Evolutionary conservation across 2,888 invertebrate genomes (phyloP).

Genomic region (Anaspis maculata): DNA sequence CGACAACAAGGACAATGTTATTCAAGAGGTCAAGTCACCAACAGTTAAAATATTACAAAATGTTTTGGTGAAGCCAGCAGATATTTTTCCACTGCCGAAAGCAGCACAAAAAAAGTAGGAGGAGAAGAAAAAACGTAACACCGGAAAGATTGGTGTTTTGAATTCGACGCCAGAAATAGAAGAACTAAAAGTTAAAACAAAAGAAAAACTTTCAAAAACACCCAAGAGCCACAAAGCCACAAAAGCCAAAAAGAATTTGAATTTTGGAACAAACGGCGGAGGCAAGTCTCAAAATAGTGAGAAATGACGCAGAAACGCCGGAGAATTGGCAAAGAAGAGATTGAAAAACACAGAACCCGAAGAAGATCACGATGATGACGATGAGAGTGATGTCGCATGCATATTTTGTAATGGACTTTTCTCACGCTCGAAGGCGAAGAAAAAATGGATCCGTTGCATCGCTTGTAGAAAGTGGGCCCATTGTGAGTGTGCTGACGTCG

Average conservation of each 20-base stretch:
- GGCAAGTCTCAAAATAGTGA: not conserved
- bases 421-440: constrained; percentile 2
- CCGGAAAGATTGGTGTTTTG: constrained; percentile 1
- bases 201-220: not conserved
- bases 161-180: constrained; percentile 2
- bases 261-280: not conserved
- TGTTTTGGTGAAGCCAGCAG: not conserved
- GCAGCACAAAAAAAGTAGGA: not conserved
- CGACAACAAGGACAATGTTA: not conserved
- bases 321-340: not conserved
- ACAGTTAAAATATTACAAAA: constrained; percentile 1
- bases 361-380: not conserved
- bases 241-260: not conserved
- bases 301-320: not conserved
- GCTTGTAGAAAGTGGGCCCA: constrained; percentile 1
- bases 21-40: constrained; percentile 1
- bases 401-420: constrained; percentile 2
- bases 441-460: constrained; percentile 2
- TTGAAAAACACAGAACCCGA: not conserved
- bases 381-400: constrained; percentile 1
- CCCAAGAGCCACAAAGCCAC: not conserved
- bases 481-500: not conserved
- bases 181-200: constrained; percentile 3
- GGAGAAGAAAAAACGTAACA: constrained; percentile 1
- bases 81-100: constrained; percentile 2